Evolutionary conservation across 2,888 invertebrate genomes (phyloP), one percentile per base, ranked within the genome.

Genomic region (Apodemia mormo): DNA sequence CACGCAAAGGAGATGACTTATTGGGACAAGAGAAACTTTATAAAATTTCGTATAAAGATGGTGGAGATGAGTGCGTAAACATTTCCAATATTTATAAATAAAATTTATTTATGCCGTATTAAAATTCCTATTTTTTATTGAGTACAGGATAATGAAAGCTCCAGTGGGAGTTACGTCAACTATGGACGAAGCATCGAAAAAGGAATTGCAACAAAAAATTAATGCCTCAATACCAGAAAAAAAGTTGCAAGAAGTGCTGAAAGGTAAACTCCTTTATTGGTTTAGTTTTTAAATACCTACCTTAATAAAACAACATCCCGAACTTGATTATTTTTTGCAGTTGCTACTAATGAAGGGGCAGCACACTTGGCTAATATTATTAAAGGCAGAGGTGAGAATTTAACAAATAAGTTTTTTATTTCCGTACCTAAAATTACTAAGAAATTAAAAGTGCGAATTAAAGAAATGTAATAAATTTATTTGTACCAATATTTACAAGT

Each of bases 11-110:
- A 29, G 79, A 81, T 3, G 72, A 76, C n/a, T 66, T 82, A 22
- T 12, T 89, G 9, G 82, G 75, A 5, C 69, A 83, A 74, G 81
- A 84, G 2, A 81, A 82, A 1, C 37, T 76, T n/a, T 88, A 88
- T 71, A 87, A 86, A 75, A 73, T 89, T 49, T 85, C 85, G 0
- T 87, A 82, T 67, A 77, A 75, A 4, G 83, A 86, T 72, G 90
- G 78, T 2, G 87, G 84, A 30, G 71, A 83, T 43, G 87, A 85
- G 90, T 89, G 72, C 84, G 86, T 79, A 71, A 52, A 52, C 8
- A 40, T n/a, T 52, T 5, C 3, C n/a, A n/a, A 52, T n/a, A 52
- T 52, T 52, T n/a, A 52, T 6, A 4, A 1, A 52, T n/a, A 6
- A n/a, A n/a, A 52, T n/a, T 40, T 40, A 40, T 40, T 40, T 40